A percentile compares a stretch with the other conserved stretches of the same genome.
Evolutionary conservation across 2,888 invertebrate genomes (phyloP).

Genomic region (Villa cingulata): DNA sequence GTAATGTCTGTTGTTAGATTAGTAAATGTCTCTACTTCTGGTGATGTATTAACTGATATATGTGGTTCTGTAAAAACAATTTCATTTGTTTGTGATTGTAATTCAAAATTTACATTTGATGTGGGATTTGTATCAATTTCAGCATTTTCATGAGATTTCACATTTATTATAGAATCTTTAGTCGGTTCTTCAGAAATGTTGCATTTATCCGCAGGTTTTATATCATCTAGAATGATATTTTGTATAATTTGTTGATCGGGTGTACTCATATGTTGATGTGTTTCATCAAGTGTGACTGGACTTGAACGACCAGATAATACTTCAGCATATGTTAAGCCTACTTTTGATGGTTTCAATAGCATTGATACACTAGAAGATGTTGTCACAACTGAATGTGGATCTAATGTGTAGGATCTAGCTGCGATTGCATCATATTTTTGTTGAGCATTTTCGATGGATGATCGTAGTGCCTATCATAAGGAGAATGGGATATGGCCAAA

Average conservation of each 20-base stretch:
- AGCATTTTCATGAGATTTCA: slow-evolving; percentile 3
- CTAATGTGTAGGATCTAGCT: slow-evolving; percentile 57
- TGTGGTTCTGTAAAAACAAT: slow-evolving; percentile 6
- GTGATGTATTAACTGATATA: not conserved
- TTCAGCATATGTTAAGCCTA: slow-evolving; percentile 48
- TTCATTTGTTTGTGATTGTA: not conserved
- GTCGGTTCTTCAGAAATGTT: no score
- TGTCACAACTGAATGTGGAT: slow-evolving; percentile 50
- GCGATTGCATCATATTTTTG: slow-evolving; percentile 59
- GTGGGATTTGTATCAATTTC: no score
- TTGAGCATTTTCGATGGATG: slow-evolving; percentile 49
- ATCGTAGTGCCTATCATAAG: slow-evolving; percentile 48
- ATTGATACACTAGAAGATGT: slow-evolving; percentile 38
- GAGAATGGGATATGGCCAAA: slow-evolving; percentile 25
- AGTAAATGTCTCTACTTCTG: not conserved
- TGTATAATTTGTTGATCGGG: no score
- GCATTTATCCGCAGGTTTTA: no score
- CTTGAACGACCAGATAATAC: slow-evolving; percentile 50
- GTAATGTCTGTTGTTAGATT: no score
- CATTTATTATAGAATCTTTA: no score
- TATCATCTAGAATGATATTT: no score
- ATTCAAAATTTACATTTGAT: no score
- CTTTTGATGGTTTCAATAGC: slow-evolving; percentile 32
- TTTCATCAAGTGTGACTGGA: slow-evolving; percentile 25
- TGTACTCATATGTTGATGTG: slow-evolving; percentile 6